Percentiles rank a stretch among this genome's conserved stretches.
phyloP scores from a whole-genome alignment of 37 sponge, comb jelly and placozoan species.

The Corticium candelabrum region DNA sequence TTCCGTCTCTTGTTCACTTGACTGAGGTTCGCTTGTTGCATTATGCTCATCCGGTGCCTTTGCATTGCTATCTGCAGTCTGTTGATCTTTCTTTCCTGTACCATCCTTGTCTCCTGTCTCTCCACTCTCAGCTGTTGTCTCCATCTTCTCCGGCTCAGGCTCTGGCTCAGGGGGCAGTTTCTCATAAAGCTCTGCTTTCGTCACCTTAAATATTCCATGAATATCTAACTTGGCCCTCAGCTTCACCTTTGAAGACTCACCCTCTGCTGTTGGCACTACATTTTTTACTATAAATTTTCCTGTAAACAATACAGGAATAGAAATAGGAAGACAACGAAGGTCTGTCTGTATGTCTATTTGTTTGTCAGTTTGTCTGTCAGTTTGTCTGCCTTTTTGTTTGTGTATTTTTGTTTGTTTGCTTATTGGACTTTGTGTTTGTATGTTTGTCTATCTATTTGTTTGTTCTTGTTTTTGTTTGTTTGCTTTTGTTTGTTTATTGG shows the following conservation, averaged over 20 bases:
- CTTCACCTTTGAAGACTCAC: conserved; percentile 78
- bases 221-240: conserved; percentile 83
- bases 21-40: background rate
- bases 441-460: too few relatives aligned
- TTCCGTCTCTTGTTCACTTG: conserved; percentile 6
- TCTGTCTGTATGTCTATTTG: background rate
- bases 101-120: too few relatives aligned
- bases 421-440: background rate
- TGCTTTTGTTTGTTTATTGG: too few relatives aligned
- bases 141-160: conserved; percentile 44
- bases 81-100: too few relatives aligned
- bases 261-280: conserved; percentile 68
- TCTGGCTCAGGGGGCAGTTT: conserved; percentile 19
- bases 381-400: too few relatives aligned
- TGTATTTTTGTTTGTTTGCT: too few relatives aligned
- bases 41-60: background rate
- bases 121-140: conserved; percentile 60
- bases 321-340: background rate
- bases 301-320: background rate
- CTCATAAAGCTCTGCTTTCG: conserved; percentile 60
- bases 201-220: conserved; percentile 74
- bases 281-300: conserved; percentile 62
- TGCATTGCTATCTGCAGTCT: too few relatives aligned
- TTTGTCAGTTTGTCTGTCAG: too few relatives aligned
- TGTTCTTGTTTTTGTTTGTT: too few relatives aligned